Percentiles rank a stretch among this genome's conserved stretches.
phyloP scores from a whole-genome alignment of 2,888 invertebrate species.

The Galeruca laticollis region DNA sequence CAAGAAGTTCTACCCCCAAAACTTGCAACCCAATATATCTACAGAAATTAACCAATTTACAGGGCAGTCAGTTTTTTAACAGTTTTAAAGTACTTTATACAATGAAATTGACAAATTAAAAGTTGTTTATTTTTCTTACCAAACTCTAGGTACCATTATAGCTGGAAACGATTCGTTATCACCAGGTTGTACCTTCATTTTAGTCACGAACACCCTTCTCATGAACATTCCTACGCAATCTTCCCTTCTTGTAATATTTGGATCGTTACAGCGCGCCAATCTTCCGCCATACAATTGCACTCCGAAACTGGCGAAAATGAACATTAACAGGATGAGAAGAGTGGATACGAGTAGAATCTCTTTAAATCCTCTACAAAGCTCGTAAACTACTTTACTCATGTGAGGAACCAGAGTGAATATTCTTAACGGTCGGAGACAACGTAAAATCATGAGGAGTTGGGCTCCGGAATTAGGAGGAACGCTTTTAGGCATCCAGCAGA shows the following conservation, averaged over 20 bases:
- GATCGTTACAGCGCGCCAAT: constrained; percentile 97
- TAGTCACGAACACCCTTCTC: constrained; percentile 95
- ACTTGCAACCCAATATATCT: too few relatives aligned
- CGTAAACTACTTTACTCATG: constrained; percentile 99
- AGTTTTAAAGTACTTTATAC: too few relatives aligned
- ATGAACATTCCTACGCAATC: constrained; percentile 96
- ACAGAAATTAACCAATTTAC: too few relatives aligned
- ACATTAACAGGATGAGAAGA: constrained; percentile 95
- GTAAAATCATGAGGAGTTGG: constrained; percentile 94
- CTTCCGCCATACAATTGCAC: constrained; percentile 98
- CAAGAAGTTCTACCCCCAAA: too few relatives aligned
- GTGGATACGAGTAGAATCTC: constrained; percentile 98
- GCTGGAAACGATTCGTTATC: constrained; percentile 91
- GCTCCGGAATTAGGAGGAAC: constrained; percentile 95
- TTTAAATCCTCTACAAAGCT: constrained; percentile 97
- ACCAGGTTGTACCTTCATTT: constrained; percentile 92
- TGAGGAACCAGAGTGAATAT: constrained; percentile 99
- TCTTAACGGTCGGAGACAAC: constrained; percentile 94
- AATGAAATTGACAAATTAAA: not conserved
- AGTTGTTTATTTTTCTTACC: constrained; percentile 71
- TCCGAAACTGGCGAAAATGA: constrained; percentile 99
- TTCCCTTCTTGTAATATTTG: constrained; percentile 82
- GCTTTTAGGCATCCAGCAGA: constrained; percentile 94
- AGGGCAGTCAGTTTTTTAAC: too few relatives aligned
- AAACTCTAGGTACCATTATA: constrained; percentile 95